A percentile compares a stretch with the other conserved stretches of the same genome.
Conservation (phyloP, 1,140 invertebrate genomes). For the Palaemon carinicauda region DNA sequence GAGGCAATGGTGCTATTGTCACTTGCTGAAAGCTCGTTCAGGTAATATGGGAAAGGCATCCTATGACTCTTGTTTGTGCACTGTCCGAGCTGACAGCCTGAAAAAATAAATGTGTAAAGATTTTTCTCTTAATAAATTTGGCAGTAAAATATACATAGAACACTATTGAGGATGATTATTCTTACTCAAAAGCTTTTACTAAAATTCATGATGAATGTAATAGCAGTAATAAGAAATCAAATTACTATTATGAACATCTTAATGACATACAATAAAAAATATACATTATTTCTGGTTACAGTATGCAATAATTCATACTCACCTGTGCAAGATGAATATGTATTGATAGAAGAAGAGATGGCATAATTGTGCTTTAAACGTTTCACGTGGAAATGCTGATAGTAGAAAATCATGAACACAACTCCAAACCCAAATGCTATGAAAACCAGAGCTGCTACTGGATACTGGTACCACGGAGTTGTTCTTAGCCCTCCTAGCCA, state of each 20-base stretch:
- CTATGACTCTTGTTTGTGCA: constrained; percentile 58
- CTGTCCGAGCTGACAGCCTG: constrained; percentile 55
- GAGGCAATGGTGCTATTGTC: constrained; percentile 56
- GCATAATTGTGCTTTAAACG: constrained; percentile 64
- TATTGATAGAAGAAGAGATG: constrained; percentile 48
- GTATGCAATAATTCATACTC: too few relatives aligned
- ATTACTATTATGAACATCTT: too few relatives aligned
- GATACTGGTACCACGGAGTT: constrained; percentile 69
- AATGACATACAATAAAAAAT: background rate
- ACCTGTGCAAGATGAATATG: constrained; percentile 58
- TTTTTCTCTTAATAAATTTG: too few relatives aligned
- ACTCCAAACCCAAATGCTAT: constrained; percentile 81
- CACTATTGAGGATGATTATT: too few relatives aligned
- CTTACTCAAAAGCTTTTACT: too few relatives aligned
- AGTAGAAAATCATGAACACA: constrained; percentile 85
- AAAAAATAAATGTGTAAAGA: too few relatives aligned
- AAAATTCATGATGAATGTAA: too few relatives aligned
- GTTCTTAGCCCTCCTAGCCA: constrained; percentile 71
- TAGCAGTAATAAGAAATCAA: too few relatives aligned
- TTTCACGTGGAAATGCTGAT: constrained; percentile 76
- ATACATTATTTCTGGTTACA: background rate
- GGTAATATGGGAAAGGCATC: constrained; percentile 59
- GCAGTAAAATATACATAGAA: too few relatives aligned
- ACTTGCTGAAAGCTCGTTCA: constrained; percentile 56
- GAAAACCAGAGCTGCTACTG: constrained; percentile 71